Base-by-base conservation (phyloP, 2,113 vertebrate genomes). In the Mormyrus iriodes region DNA sequence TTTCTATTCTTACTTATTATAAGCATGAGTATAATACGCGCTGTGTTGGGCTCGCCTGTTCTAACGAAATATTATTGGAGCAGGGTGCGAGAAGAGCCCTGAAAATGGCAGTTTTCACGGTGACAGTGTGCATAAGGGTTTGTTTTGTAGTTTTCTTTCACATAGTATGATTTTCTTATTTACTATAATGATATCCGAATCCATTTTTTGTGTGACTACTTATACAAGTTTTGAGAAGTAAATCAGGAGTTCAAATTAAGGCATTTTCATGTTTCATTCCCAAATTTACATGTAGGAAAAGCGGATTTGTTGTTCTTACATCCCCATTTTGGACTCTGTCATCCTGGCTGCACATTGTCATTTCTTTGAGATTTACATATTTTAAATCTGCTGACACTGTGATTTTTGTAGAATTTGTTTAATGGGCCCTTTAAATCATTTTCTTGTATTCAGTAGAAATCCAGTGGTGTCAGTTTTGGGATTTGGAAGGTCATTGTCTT, bases 241-340 rank as follows among this genome's bases (percentile, higher is more conserved):
- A 39, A 46, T 87, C 55, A 46, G 86, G 19, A 84, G 82, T 61
- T 65, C 55, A 61, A 65, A 61, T 65, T 65, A n/a, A 88, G 48
- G 48, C 12, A 48, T 88, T 79, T 89, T 39, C 24, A 73, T 73
- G 42, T 73, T 65, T 65, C 24, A 19, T 73, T 73, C n/a, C 5
- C 42, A 49, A 31, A 88, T 88, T 88, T 88, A 88, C 55, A 88
- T 88, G 46, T 88, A 88, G 39, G 87, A 21, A 88, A 88, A 88
- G 55, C 15, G 42, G 44, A 73, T 7, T 49, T 49, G 49, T 6
- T 53, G 19, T 69, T 35, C 61, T 58, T 49, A 3, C 44, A 15
- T 1, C 10, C 35, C 35, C 21, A 10, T 39, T 69, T 46, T 31
- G 58, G 21, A 21, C 35, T 42, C 21, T 44, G 35, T 24, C 9